Evolutionary conservation across 2,888 invertebrate genomes (phyloP), one percentile per base, ranked within the genome.

Genomic region (Lochmaea crataegi): DNA sequence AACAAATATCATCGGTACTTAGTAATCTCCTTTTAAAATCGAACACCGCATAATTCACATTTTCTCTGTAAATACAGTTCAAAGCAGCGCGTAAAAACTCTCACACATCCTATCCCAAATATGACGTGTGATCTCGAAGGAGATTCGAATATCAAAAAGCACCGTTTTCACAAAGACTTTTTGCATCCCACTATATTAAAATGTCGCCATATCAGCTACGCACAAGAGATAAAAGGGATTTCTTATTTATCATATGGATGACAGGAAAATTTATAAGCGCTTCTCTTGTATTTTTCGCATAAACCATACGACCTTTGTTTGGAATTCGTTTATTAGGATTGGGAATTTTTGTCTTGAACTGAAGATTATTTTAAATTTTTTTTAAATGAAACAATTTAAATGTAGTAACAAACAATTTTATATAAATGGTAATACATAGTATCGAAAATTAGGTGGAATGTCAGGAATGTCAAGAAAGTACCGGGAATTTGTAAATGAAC

Each of bases 241-340:
- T 81, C 82, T 80, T 82, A 81, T 82, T 82, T 82, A 82, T 81
- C 82, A 80, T 81, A 79, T 74, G 80, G 82, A 82, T 78, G 81
- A 78, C 79, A 73, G 79, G 80, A 81, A 80, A 80, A 80, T 81
- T 80, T 80, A 80, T 81, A 80, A 81, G 80, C 79, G 78, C 80
- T 73, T 68, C 70, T 72, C 75, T 58, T 58, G 71, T 78, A 72
- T 77, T 78, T 76, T 65, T 72, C 73, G 71, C 73, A 76, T 78
- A 71, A 72, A 64, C 60, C 16, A 2, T n/a, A 12, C 16, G n/a
- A n/a, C 32, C 9, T 38, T 1, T 5, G 4, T 32, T 32, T 38
- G 32, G 32, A 38, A 38, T 38, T 38, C 1, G 32, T 38, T 38
- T 38, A 38, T 38, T 38, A 9, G 32, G 32, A 7, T 7, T 38